These are phyloP conservation scores for Cuculus canorus DNA, from an alignment of 2,797 vertebrate species.

Conservation along the genomic window DNA sequence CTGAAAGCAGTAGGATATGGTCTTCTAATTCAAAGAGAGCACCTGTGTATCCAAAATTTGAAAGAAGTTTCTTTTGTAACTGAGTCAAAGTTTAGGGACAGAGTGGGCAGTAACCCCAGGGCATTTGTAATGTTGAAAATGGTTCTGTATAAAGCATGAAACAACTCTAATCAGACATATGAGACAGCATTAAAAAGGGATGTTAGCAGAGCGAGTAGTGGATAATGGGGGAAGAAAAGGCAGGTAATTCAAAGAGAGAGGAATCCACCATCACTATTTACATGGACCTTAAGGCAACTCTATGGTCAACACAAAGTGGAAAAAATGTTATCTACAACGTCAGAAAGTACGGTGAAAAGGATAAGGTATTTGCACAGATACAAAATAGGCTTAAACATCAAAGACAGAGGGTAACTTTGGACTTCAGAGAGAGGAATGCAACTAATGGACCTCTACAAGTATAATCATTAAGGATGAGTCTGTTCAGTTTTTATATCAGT, in stretches of 20 bases:
- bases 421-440: constrained; percentile 7
- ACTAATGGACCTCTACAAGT: neutral
- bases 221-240: neutral
- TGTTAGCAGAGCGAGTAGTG: neutral
- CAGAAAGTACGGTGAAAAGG: neutral
- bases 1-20: neutral
- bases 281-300: neutral
- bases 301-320: neutral
- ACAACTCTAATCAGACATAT: neutral
- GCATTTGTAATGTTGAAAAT: neutral
- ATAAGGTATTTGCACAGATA: neutral
- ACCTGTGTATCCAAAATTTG: neutral
- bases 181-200: neutral
- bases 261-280: neutral
- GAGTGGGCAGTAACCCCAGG: neutral
- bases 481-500: neutral
- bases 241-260: neutral
- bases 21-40: neutral
- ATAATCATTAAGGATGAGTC: constrained; percentile 7
- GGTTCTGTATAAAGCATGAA: neutral
- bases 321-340: neutral
- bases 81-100: neutral
- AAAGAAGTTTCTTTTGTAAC: neutral
- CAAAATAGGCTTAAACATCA: neutral
- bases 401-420: constrained; percentile 5